Conservation (phyloP, 1,140 invertebrate species). For the Mesaphorura yosii region DNA sequence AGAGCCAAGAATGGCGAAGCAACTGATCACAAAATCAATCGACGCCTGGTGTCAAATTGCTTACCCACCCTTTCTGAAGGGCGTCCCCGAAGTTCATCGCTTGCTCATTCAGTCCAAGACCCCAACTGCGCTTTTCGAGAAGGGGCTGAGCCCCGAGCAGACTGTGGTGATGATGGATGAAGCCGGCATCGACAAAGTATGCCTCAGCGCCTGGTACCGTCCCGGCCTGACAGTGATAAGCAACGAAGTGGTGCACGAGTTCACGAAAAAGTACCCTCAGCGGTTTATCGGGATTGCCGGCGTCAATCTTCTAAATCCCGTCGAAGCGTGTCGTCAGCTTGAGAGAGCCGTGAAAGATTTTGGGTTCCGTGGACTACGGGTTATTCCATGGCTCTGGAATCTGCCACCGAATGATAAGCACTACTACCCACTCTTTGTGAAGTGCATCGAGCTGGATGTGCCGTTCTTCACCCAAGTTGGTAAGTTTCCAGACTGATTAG, state of each 20-base stretch:
- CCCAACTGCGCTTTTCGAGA: not conserved
- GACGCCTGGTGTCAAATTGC: slow-evolving; percentile 1
- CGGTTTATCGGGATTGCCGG: not conserved
- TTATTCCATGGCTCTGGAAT: slow-evolving; percentile 3
- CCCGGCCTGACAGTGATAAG: not conserved
- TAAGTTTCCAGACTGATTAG: too few species aligned
- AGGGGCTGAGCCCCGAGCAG: not conserved
- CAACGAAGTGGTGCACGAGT: not conserved
- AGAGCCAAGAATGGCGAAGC: not conserved
- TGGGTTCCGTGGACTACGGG: not conserved
- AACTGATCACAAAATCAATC: not conserved
- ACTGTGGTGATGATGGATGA: not conserved
- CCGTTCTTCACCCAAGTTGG: slow-evolving; percentile 4
- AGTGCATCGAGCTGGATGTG: not conserved
- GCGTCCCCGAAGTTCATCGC: not conserved
- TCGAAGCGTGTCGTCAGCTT: not conserved
- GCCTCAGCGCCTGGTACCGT: not conserved
- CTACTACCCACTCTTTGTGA: slow-evolving; percentile 2
- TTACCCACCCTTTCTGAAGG: not conserved
- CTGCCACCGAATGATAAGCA: slow-evolving; percentile 1
- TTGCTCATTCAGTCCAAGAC: not conserved
- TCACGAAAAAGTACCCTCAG: not conserved
- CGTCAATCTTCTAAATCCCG: not conserved
- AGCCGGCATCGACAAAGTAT: not conserved
- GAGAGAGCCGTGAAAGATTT: slow-evolving; percentile 3